phyloP scores from a whole-genome alignment of 2,888 invertebrate genomes.

The Furcula furcula region DNA sequence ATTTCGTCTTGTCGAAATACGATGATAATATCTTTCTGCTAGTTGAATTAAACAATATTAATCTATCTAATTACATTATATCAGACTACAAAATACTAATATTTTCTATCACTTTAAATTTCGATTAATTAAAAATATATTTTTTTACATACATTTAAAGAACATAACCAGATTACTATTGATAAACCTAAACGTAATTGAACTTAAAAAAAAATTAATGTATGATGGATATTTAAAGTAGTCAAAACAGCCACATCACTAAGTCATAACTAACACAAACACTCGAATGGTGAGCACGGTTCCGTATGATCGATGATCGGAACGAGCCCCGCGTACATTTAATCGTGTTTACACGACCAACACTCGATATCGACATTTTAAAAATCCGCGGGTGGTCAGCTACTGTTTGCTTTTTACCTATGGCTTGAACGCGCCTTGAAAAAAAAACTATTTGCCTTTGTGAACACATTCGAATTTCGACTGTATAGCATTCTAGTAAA shows the following conservation, averaged over 20 bases:
- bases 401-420: conserved; percentile 71
- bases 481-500: conserved; percentile 7
- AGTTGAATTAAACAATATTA: too few species aligned
- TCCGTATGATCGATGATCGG: conserved; percentile 64
- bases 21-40: too few species aligned
- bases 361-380: conserved; percentile 62
- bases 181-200: too few species aligned
- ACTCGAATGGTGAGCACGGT: conserved; percentile 44
- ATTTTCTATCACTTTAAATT: too few species aligned
- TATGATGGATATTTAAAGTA: not conserved
- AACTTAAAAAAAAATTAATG: too few species aligned
- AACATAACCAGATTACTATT: too few species aligned
- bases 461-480: not conserved
- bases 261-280: conserved; percentile 41
- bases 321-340: conserved; percentile 50
- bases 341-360: conserved; percentile 71
- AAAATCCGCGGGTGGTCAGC: conserved; percentile 69
- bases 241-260: conserved; percentile 29
- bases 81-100: too few species aligned
- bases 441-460: conserved; percentile 27
- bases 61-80: too few species aligned
- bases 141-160: too few species aligned
- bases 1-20: too few species aligned
- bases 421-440: conserved; percentile 50
- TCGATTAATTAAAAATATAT: too few species aligned